These are phyloP conservation scores for Parnassius apollo DNA, from an alignment of 2,888 invertebrate species.

Conservation along the genomic window DNA sequence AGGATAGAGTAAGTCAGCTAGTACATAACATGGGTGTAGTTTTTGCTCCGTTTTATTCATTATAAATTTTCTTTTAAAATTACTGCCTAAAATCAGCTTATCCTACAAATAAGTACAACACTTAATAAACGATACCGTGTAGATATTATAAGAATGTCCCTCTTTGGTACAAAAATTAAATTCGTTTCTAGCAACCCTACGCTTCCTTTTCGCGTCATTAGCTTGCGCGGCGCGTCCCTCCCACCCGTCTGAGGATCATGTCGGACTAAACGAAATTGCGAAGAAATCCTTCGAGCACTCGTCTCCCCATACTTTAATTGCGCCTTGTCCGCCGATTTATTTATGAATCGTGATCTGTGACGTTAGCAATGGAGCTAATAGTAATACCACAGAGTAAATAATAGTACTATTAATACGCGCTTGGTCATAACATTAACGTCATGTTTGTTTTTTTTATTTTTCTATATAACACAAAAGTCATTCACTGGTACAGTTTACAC, in stretches of 20 bases:
- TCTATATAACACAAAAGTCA: too few species aligned
- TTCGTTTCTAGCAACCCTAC: neutral
- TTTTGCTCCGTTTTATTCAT: too few species aligned
- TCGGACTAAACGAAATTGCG: conserved; percentile 76
- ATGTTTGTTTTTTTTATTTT: neutral
- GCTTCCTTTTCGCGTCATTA: conserved; percentile 45
- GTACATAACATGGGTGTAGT: too few species aligned
- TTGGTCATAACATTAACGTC: neutral
- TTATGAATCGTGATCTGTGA: conserved; percentile 63
- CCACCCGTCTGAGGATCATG: conserved; percentile 69
- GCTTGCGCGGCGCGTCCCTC: conserved; percentile 64
- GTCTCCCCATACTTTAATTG: conserved; percentile 62
- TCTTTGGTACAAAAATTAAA: too few species aligned
- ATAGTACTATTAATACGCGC: neutral
- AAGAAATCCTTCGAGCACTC: conserved; percentile 62
- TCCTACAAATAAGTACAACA: too few species aligned
- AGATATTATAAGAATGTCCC: too few species aligned
- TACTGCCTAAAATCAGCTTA: too few species aligned
- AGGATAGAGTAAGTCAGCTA: too few species aligned
- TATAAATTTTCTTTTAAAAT: too few species aligned
- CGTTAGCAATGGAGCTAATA: neutral
- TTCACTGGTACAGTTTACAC: too few species aligned
- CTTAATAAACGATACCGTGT: too few species aligned
- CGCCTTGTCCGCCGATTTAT: conserved; percentile 70
- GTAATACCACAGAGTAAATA: too few species aligned